Evolutionary conservation across 2,797 vertebrate genomes (phyloP), one percentile per base, ranked within the genome.

Genomic region (Lepus townsendii): DNA sequence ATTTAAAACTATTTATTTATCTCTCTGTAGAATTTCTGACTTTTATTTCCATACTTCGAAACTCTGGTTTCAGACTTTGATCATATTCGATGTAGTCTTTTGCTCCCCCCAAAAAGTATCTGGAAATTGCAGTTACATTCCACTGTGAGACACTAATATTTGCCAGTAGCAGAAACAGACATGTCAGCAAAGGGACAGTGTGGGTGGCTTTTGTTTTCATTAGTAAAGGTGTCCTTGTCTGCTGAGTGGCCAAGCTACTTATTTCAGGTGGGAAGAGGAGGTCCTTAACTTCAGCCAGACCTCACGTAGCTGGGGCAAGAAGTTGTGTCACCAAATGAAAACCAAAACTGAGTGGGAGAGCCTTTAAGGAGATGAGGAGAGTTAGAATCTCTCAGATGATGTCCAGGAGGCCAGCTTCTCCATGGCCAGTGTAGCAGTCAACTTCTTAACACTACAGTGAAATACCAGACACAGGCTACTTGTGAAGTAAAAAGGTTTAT

Each of bases 31-130:
- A 87, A 20, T 65, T 60, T 68, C 54, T 0, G 26, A 9, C 32
- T 69, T 65, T 78, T 73, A 83, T 42, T 88, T 52, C 57, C 0
- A 0, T 88, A 26, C 32, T 91, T 91, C 62, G 42, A 20, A 63
- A 88, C 65, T 88, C 83, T 68, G 72, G 60, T 52, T 93, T 88
- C 76, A 90, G n/a, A 83, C 20, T 93, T 87, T 32, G 57, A 24
- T 65, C 32, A n/a, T 89, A 63, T 86, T 82, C 65, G 42, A 57
- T 75, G 35, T 82, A 10, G 8, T 76, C 24, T 80, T 68, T 84
- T 80, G 19, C 8, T 89, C 42, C 2, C 32, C 7, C 13, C 0
- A 50, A 66, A 78, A 66, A 52, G 5, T 2, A 83, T 76, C 52
- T 57, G 68, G 32, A 82, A 76, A 69, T 75, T 42, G 63, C 54